Evolutionary conservation across 2,797 vertebrate species (phyloP).

Genomic region (Phoxinus dragarum): DNA sequence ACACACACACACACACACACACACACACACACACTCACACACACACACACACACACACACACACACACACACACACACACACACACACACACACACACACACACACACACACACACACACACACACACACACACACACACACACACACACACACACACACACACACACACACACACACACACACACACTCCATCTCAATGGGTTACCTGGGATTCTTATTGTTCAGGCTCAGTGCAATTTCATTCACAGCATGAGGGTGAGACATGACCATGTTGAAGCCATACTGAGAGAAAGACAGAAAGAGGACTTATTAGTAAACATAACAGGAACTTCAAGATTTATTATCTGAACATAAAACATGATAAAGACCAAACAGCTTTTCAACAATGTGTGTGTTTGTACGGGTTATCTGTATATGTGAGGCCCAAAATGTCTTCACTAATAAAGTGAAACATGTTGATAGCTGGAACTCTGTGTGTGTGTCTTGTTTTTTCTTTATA

Average conservation of each 20-base stretch:
- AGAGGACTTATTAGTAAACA: slow-evolving; percentile 54
- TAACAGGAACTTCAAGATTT: slow-evolving; percentile 44
- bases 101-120: slow-evolving; percentile 4
- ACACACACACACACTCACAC: too few relatives aligned
- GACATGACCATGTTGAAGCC: slow-evolving; percentile 99
- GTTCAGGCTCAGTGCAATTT: slow-evolving; percentile 98
- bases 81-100: neutral
- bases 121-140: slow-evolving; percentile 22
- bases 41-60: neutral
- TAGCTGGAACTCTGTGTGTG: neutral
- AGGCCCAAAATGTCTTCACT: neutral
- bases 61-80: neutral
- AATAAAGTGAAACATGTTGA: neutral
- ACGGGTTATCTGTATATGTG: neutral
- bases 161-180: slow-evolving; percentile 4
- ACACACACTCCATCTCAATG: slow-evolving; percentile 28
- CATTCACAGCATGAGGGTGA: slow-evolving; percentile 95
- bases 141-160: too few relatives aligned
- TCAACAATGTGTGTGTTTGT: slow-evolving; percentile 31
- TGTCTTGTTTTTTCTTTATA: neutral
- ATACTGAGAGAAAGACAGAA: slow-evolving; percentile 80
- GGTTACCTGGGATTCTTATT: slow-evolving; percentile 95
- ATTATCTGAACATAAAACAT: slow-evolving; percentile 62
- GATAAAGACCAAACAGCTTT: slow-evolving; percentile 8
- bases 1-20: too few relatives aligned